phyloP scores from a whole-genome alignment of 2,888 invertebrate genomes.

The Anticlea derivata region DNA sequence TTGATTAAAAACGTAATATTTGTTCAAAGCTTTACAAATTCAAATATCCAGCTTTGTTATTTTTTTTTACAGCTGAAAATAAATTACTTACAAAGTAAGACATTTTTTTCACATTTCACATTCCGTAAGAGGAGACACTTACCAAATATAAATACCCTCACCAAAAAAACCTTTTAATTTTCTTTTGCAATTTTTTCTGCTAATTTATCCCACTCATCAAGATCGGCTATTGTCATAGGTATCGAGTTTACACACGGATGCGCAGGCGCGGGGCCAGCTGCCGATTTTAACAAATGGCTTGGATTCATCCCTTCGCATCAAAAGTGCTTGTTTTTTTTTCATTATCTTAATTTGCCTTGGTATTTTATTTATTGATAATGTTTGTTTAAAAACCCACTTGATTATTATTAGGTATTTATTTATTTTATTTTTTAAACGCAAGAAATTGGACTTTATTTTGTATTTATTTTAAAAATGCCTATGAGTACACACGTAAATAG shows the following conservation, averaged over 20 bases:
- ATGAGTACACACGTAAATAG: no score
- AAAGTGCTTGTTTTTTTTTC: conserved; percentile 42
- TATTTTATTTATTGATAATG: conserved; percentile 14
- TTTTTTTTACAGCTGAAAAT: no score
- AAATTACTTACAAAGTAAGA: not conserved
- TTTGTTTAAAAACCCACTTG: no score
- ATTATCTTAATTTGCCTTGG: conserved; percentile 13
- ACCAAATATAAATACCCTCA: conserved; percentile 6
- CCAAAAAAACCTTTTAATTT: conserved; percentile 30
- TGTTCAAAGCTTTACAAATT: no score
- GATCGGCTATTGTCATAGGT: conserved; percentile 66
- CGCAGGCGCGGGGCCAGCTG: conserved; percentile 65
- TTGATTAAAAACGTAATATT: conserved; percentile 1
- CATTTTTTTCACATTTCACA: not conserved
- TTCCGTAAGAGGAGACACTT: conserved; percentile 12
- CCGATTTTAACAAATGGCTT: conserved; percentile 67
- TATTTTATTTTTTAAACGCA: no score
- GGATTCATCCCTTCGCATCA: conserved; percentile 58
- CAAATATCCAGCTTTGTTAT: no score
- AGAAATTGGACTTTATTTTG: no score
- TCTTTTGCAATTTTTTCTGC: conserved; percentile 41
- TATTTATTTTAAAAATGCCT: no score
- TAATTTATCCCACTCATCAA: conserved; percentile 74
- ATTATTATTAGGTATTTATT: no score
- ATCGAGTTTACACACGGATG: conserved; percentile 65